Base-by-base conservation (phyloP, 2,113 vertebrate species). In the Rhea americana region DNA sequence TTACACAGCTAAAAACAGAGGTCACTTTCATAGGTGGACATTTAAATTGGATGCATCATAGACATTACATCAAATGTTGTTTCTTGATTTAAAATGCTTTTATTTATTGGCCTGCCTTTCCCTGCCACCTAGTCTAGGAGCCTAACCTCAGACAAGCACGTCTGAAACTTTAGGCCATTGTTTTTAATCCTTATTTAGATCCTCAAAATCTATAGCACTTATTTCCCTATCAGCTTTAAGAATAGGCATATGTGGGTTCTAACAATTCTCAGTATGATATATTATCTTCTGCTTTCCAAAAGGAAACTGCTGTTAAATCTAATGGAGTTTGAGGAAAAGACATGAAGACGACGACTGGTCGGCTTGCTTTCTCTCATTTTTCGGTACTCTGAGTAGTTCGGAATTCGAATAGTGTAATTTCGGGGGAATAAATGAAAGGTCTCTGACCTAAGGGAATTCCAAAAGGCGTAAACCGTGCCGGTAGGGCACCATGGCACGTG, bases 401-500 rank as follows among this genome's bases (percentile, higher is more conserved):
- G 37, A 50, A 30, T 83, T 53, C 37, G 72, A 71, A 19, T 28
- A 78, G 35, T 45, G 75, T 70, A 59, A n/a, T 58, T 50, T 65
- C 35, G 58, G 65, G 11, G 25, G 28, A 78, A 26, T 28, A 28
- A 56, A n/a, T 5, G 47, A 47, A 65, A 65, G 51, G 30, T 28
- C 67, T 43, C 32, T 24, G 30, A 22, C 47, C 21, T 43, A 11
- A 61, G 19, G 41, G 70, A 37, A 53, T 77, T 74, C 32, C 18
- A 41, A 39, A 24, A 68, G 37, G 59, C 19, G 25, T 32, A 51
- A 37, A 25, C 17, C 3, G 3, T 90, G 47, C 58, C 70, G 28
- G 17, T 7, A 48, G 17, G 66, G 41, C 72, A 18, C 0, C 0
- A 45, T 24, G 16, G 48, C 63, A 63, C 0, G 1, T 68, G 35